Evolutionary conservation across 2,113 vertebrate species (phyloP), one percentile per base, ranked within the genome.

Genomic region (Fukomys damarensis): DNA sequence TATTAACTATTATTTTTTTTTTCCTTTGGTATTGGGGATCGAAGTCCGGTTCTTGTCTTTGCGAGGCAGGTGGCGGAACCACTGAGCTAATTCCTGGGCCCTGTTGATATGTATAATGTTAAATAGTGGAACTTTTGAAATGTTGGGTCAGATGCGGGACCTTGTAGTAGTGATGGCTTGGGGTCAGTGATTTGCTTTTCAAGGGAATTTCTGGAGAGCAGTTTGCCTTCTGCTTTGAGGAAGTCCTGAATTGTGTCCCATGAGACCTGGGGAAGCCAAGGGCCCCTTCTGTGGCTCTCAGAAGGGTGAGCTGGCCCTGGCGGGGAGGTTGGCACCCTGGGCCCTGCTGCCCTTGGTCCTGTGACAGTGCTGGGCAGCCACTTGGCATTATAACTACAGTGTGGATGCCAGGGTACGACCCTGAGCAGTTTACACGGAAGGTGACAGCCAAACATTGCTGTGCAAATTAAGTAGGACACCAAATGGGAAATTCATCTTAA

Each of bases 191-290:
- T 79, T 88, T 96, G 70, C 96, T 97, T 98, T 96, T 98, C 10
- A 56, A 97, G 92, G 92, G 86, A 97, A 80, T 96, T 95, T 98
- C 97, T 96, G 94, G 93, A 98, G 96, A 95, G 94, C 87, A 89
- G 93, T 56, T 0, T 97, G 93, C 95, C 85, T 96, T 97, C 95
- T 96, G 94, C 35, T 97, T 97, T 98, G 95, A 93, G 97, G 96
- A 94, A 96, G 86, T 79, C 87, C 43, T 96, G 97, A 89, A 38
- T 80, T 98, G 95, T 97, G 91, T 97, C 91, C 89, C 49, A 61
- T 85, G 97, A 95, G 96, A 82, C 61, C 16, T 2, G 12, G 38
- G 77, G 65, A 96, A 94, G 41, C 86, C 58, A 41, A 20, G 52
- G 63, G 38, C 2, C 22, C 35, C 61, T 92, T 4, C 81, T 30